Evolutionary conservation across 2,797 vertebrate genomes (phyloP), one percentile per base, ranked within the genome.

Genomic region (Pogoniulus pusillus): DNA sequence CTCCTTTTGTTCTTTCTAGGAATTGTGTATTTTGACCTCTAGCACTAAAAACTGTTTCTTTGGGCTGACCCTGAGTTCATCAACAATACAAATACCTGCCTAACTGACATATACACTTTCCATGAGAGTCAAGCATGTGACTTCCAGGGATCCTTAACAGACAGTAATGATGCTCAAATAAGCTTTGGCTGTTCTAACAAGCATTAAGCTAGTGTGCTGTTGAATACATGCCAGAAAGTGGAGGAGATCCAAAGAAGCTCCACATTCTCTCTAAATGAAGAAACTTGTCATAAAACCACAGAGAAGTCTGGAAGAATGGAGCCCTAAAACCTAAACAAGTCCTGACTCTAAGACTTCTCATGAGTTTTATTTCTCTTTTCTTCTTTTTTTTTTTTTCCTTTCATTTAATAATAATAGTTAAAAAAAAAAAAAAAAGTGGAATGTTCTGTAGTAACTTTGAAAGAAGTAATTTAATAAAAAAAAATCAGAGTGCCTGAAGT

Each of bases 381-480:
- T 3, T 10, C 6, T 17, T n/a, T 49, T 85, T 92, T 96, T n/a
- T n/a, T n/a, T n/a, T 45, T 88, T 85, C 57, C 68, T 92, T 93
- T 90, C 79, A 93, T 96, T 94, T 87, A 95, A 94, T 94, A 94
- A 96, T 95, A 92, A 55, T 29, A 54, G 43, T 91, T 94, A 94
- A 90, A 95, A 95, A 91, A 93, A 96, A 97, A 96, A 91, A 96
- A 96, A 95, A 95, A 96, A 94, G 89, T 91, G 59, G 87, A 97
- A 95, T 95, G 86, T 96, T 96, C 96, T 95, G 89, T 96, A 96
- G 95, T 95, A 97, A 97, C 94, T 97, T 96, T 96, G 95, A 97
- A 97, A 96, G 87, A 97, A 96, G 95, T 96, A 97, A 97, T 97
- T 97, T 97, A 97, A 98, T 97, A 41, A 97, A 97, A 97, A 97